These are phyloP conservation scores for Mesoligia furuncula DNA, from an alignment of 2,888 invertebrate species.

Conservation along the genomic window DNA sequence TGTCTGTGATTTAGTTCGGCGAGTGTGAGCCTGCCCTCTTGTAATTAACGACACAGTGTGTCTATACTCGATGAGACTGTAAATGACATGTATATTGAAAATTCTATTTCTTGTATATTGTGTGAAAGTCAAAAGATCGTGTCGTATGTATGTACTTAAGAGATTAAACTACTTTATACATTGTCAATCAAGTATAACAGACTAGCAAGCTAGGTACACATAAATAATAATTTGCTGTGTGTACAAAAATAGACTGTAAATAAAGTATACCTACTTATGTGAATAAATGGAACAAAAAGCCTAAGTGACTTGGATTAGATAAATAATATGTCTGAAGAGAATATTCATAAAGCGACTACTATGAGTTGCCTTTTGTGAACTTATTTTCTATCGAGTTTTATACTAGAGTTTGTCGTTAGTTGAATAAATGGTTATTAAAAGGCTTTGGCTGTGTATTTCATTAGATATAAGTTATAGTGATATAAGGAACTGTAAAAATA, in stretches of 20 bases:
- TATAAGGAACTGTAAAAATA: conserved; percentile 24
- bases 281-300: conserved; percentile 35
- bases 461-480: conserved; percentile 27
- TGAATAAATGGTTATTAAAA: conserved; percentile 35
- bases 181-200: conserved; percentile 26
- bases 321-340: conserved; percentile 13
- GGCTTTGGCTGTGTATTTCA: conserved; percentile 64
- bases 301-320: conserved; percentile 43
- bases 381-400: conserved; percentile 33
- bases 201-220: conserved; percentile 7
- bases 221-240: conserved; percentile 17
- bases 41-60: conserved; percentile 35
- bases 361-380: conserved; percentile 31
- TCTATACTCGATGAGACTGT: conserved; percentile 51
- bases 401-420: conserved; percentile 32
- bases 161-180: conserved; percentile 31
- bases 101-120: neutral
- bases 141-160: conserved; percentile 29
- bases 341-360: conserved; percentile 29
- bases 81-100: conserved; percentile 15
- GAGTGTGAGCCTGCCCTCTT: conserved; percentile 10
- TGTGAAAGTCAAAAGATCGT: neutral
- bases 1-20: conserved; percentile 18
- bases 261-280: conserved; percentile 17
- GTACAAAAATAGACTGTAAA: conserved; percentile 36